Evolutionary conservation across 2,113 vertebrate species (phyloP).

Genomic region (Phylloscopus whistleri): DNA sequence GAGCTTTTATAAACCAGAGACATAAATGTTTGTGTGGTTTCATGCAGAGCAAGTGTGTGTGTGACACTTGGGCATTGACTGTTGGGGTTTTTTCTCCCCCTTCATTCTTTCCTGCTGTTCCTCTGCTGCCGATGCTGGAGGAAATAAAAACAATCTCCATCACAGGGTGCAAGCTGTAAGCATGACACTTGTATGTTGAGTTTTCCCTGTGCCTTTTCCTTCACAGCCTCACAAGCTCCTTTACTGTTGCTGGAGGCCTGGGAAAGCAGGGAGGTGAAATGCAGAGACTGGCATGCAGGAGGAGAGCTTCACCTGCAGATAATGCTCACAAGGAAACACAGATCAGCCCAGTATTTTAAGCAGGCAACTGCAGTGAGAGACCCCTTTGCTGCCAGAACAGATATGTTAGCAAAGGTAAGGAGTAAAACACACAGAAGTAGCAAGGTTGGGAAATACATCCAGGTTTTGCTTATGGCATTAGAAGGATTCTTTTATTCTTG

Average conservation of each 20-base stretch:
- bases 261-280: neutral
- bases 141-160: neutral
- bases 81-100: neutral
- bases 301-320: neutral
- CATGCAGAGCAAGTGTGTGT: neutral
- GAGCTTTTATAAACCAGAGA: neutral
- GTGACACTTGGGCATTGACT: neutral
- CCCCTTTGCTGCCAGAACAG: neutral
- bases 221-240: neutral
- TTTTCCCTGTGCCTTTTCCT: neutral
- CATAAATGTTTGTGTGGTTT: constrained; percentile 29
- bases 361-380: neutral
- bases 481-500: neutral
- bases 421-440: neutral
- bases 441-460: neutral
- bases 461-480: neutral
- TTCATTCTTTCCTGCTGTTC: neutral
- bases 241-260: neutral
- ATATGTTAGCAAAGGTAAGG: neutral
- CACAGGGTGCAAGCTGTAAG: neutral
- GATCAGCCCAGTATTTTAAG: neutral
- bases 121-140: neutral
- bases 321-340: accelerated
- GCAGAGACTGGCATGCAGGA: neutral
- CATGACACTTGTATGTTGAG: neutral